Evolutionary conservation across 2,888 invertebrate genomes (phyloP).

Genomic region (Acrobasis repandana): DNA sequence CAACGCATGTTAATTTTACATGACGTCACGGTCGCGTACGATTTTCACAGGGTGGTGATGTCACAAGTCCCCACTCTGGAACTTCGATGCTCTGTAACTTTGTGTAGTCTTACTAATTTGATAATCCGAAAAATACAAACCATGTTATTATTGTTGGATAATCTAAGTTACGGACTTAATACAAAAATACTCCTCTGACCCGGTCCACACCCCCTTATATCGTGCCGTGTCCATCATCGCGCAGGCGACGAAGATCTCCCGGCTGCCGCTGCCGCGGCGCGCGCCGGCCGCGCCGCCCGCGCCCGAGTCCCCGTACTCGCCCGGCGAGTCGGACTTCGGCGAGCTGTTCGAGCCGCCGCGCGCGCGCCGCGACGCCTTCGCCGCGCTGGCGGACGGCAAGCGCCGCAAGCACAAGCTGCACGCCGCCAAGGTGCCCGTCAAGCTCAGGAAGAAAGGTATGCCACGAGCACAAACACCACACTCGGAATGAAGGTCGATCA

Average conservation of each 20-base stretch:
- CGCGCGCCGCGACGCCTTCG: constrained; percentile 62
- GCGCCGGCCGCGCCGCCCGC: constrained; percentile 67
- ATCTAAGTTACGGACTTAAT: no score
- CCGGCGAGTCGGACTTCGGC: constrained; percentile 85
- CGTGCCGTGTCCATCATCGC: not conserved
- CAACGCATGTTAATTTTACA: no score
- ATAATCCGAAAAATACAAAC: no score
- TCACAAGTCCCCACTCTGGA: no score
- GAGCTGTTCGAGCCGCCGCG: constrained; percentile 89
- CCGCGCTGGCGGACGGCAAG: constrained; percentile 82
- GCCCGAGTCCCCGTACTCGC: constrained; percentile 75
- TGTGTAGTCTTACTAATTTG: no score
- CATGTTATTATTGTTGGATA: no score
- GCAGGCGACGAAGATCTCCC: constrained; percentile 46
- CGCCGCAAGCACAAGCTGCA: constrained; percentile 38
- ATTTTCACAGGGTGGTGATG: no score
- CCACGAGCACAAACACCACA: no score
- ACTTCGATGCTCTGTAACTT: no score
- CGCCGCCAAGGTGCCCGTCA: constrained; percentile 63
- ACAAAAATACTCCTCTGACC: not conserved
- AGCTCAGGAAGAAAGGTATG: constrained; percentile 74
- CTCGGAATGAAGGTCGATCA: no score
- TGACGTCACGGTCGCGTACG: no score
- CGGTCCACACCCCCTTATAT: not conserved
- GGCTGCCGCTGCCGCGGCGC: constrained; percentile 68